Base-by-base conservation (phyloP, 1,140 invertebrate species). In the Drosophila novamexicana region DNA sequence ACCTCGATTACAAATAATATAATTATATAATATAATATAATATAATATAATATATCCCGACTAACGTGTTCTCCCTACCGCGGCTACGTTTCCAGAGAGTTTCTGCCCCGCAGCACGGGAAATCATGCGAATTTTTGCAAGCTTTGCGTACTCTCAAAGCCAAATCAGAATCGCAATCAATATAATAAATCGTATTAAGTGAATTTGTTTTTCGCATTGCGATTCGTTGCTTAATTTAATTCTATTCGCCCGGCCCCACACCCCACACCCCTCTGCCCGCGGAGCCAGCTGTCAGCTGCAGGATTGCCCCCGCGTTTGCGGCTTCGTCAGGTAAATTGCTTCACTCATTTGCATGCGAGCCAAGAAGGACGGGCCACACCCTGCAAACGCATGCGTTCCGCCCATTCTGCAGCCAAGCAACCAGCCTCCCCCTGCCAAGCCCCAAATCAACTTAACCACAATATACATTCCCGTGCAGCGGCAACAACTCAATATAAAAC, bases 401-500 rank as follows among this genome's bases (percentile, higher is more conserved):
- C 29, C 39, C 16, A 18, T 36, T 10, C 12, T 12, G 37, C 37
- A 39, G 10, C 22, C 10, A 18, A 45, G n/a, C 44, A 16, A 22
- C 29, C 50, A 52, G 2, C 40, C 6, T 0, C 18, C 36, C 12
- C 0, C 2, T 9, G n/a, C 47, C 10, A 7, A 18, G 5, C 9
- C 9, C 7, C 12, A 2, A 39, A 1, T 1, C 18, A 10, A 9
- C 36, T 22, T 29, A 36, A 29, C 9, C 22, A 9, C 45, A 34
- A 29, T 9, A n/a, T 7, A 42, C 37, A 58, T 32, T 58, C 22
- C 56, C 45, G 37, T 42, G 54, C 49, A 65, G 18, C 63, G 63
- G 56, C 61, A 75, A 68, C 67, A 82, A 75, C 71, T 89, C 85
- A 81, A 84, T 89, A 84, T 89, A 84, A 89, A 89, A 89, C 83